Evolutionary conservation across 2,113 vertebrate genomes (phyloP).

Genomic region (Choloepus hoffmanni): DNA sequence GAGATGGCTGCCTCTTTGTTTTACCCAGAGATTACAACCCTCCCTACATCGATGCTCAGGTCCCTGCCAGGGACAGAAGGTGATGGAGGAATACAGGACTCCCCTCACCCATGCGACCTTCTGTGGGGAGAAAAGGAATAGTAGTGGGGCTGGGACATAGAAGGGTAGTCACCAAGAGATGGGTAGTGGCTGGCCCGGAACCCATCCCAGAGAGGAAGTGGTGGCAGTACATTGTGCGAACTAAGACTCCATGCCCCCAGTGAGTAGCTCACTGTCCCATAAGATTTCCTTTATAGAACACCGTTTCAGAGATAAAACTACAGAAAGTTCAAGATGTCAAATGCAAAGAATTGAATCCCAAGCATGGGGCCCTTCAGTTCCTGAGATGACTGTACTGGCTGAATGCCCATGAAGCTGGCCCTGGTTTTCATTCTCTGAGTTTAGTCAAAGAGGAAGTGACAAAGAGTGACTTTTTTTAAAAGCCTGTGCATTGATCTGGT

Average conservation of each 20-base stretch:
- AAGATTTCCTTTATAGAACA: not conserved
- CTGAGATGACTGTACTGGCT: fast-evolving
- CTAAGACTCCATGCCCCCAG: too few species aligned
- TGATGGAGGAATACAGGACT: not conserved
- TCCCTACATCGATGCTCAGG: fast-evolving
- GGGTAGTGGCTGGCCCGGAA: not conserved
- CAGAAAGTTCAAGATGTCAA: not conserved
- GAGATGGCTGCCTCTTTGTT: not conserved
- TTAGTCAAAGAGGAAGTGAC: not conserved
- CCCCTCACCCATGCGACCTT: not conserved
- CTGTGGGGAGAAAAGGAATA: not conserved
- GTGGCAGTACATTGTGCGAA: not conserved
- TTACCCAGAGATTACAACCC: not conserved
- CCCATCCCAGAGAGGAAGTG: not conserved
- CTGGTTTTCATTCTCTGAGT: not conserved
- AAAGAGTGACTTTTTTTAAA: not conserved
- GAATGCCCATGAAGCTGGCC: fast-evolving
- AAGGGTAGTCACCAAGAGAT: fast-evolving
- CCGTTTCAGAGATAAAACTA: not conserved
- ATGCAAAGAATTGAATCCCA: not conserved
- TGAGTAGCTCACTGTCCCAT: not conserved
- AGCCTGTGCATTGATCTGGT: not conserved
- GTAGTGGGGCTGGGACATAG: not conserved
- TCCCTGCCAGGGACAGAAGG: not conserved
- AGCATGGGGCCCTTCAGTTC: not conserved